Percentiles rank a stretch among this genome's conserved stretches.
Conservation (phyloP, 2,888 invertebrate species). For the Hololepta plana region DNA sequence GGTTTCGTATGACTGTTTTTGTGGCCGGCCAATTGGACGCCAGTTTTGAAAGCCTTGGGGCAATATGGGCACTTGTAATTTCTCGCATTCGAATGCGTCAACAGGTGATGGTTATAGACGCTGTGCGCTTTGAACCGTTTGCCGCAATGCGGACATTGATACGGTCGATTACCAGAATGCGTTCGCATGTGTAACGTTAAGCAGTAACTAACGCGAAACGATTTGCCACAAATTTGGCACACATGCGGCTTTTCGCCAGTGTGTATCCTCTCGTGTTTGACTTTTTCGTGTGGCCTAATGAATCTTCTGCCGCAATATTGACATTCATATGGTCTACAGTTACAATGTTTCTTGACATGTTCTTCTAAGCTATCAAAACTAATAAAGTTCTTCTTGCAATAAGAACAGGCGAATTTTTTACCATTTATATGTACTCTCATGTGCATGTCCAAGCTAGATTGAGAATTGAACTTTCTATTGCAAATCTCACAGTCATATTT, state of each 20-base stretch:
- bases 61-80: conserved; percentile 60
- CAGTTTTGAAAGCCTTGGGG: conserved; percentile 63
- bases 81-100: conserved; percentile 58
- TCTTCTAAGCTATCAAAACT: conserved; percentile 19
- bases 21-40: conserved; percentile 61
- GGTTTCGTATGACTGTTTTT: conserved; percentile 70
- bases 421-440: conserved; percentile 45
- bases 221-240: conserved; percentile 65
- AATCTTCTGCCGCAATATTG: conserved; percentile 55
- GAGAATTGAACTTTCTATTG: conserved; percentile 50
- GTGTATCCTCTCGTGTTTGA: conserved; percentile 70
- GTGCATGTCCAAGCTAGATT: conserved; percentile 52
- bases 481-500: conserved; percentile 46
- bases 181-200: conserved; percentile 63
- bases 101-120: conserved; percentile 58
- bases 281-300: conserved; percentile 59
- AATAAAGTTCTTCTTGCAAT: conserved; percentile 24
- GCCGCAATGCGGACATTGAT: conserved; percentile 51
- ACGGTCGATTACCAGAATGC: conserved; percentile 60
- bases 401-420: conserved; percentile 28
- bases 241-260: conserved; percentile 60
- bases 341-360: conserved; percentile 19
- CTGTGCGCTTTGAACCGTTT: conserved; percentile 65
- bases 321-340: conserved; percentile 42
- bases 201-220: conserved; percentile 64